Base-by-base conservation (phyloP, 2,888 invertebrate species). In the Drosophila siamana region DNA sequence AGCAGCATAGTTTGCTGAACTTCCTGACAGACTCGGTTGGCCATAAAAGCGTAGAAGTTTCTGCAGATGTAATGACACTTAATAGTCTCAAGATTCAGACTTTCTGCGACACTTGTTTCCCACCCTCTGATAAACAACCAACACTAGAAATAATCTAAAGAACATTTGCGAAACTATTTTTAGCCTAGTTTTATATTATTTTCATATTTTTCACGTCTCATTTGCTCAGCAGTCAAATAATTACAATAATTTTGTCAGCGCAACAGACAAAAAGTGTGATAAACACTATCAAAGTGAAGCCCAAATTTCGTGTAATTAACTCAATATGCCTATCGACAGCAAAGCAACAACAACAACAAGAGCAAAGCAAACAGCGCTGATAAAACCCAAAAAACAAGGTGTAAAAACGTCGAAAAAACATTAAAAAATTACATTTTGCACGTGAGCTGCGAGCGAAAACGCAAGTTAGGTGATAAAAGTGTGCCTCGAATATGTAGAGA, bases 371-470 rank as follows among this genome's bases (percentile, higher is more conserved):
- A 51, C 16, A 24, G 16, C 19, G 2, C 43, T 41, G 59, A 72
- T 67, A 59, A 72, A 67, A 19, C 19, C 19, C 40, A 7, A 0
- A 6, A 22, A 33, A 50, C 15, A 59, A 71, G 26, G 41, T 57
- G 61, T 67, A 67, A 67, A 59, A 36, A 11, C n/a, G n/a, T n/a
- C 11, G 24, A 9, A 40, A 24, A 55, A 47, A 24, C 2, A 8
- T 2, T 36, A 43, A 50, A 55, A 51, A 56, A 48, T 47, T 43
- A 68, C 30, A 56, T 22, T 52, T 48, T 30, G 56, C 59, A 74
- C 63, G 69, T 70, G 69, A 70, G 52, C 38, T 54, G 57, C 16
- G 13, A 66, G 16, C 67, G 1, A 24, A 41, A 56, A 61, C 28
- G 30, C n/a, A 38, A 59, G 16, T 43, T 33, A 22, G 36, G 54